Evolutionary conservation across 23 tunicate genomes (phyloP), one percentile per base, ranked within the genome.

Genomic region (Diplosoma virens): DNA sequence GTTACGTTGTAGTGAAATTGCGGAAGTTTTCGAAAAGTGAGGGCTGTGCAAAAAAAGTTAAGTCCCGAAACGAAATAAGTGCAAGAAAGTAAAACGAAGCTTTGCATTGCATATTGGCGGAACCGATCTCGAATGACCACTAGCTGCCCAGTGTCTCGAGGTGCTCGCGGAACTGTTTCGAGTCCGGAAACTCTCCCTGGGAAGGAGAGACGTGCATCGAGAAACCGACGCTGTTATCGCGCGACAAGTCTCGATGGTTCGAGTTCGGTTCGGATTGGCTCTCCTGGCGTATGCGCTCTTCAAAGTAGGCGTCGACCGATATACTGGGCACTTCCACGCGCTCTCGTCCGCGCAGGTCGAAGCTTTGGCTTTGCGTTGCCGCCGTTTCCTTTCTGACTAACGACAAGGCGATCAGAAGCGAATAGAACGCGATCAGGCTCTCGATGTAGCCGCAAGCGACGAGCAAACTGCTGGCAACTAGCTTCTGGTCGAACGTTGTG

Each of bases 101-200:
- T n/a, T n/a, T n/a, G n/a, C n/a, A n/a, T n/a, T n/a, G n/a, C n/a
- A n/a, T n/a, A n/a, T n/a, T n/a, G n/a, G n/a, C n/a, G n/a, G n/a
- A n/a, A n/a, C n/a, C n/a, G n/a, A n/a, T n/a, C n/a, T n/a, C n/a
- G n/a, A n/a, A n/a, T n/a, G n/a, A n/a, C n/a, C n/a, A n/a, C n/a
- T n/a, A n/a, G n/a, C n/a, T n/a, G n/a, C n/a, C n/a, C n/a, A n/a
- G n/a, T n/a, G n/a, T n/a, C n/a, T 80, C 84, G n/a, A 67, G 34
- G 58, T 80, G 76, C 2, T 76, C 59, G 20, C 84, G 84, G 30
- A 80, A 80, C 67, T 80, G 84, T 3, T 80, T 77, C 18, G 84
- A 80, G 35, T 80, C 84, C 0, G 84, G 84, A 31, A 80, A 67
- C 34, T 80, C 84, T 30, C 58, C 37, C 25, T 20, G 32, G 1